These are phyloP conservation scores for Protonibea diacanthus DNA, from an alignment of 2,797 vertebrate species.

Conservation along the genomic window DNA sequence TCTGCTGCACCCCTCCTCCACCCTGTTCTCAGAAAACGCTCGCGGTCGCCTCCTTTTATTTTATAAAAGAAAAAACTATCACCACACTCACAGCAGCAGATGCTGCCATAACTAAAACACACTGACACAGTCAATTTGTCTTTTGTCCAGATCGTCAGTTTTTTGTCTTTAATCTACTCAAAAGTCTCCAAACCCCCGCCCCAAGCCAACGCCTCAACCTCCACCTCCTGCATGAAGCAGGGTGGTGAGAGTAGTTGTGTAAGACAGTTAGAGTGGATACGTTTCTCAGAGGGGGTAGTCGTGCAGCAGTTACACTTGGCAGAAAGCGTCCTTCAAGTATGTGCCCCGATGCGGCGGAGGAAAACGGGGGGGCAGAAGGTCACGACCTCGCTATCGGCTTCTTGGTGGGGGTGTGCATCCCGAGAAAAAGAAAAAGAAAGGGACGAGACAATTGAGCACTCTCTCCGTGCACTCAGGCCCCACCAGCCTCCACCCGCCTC, in stretches of 20 bases:
- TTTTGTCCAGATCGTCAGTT: conserved; percentile 60
- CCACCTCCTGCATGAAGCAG: conserved; percentile 39
- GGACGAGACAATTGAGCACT: conserved; percentile 77
- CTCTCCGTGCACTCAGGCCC: conserved; percentile 48
- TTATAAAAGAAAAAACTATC: conserved; percentile 20
- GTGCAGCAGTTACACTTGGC: conserved; percentile 53
- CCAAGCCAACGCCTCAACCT: conserved; percentile 15
- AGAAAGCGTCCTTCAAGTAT: conserved; percentile 62
- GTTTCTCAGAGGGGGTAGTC: conserved; percentile 50
- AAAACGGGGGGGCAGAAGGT: conserved; percentile 56
- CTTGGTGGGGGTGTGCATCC: conserved; percentile 63
- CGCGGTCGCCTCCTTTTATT: conserved; percentile 17
- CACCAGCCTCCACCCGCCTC: conserved; percentile 31
- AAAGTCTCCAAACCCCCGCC: background rate
- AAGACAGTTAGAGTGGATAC: conserved; percentile 52
- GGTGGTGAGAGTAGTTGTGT: conserved; percentile 39
- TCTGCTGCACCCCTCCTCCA: conserved; percentile 36
- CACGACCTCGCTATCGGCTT: conserved; percentile 67
- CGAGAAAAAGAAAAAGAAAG: conserved; percentile 65
- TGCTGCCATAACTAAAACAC: conserved; percentile 54
- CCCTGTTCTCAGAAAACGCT: conserved; percentile 43
- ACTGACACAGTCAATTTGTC: conserved; percentile 66
- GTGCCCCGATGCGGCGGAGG: conserved; percentile 13
- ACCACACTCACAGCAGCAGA: conserved; percentile 59
- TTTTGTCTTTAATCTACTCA: conserved; percentile 62